Base-by-base conservation (phyloP, 2,888 invertebrate species). In the Drosophila nigritarsus region DNA sequence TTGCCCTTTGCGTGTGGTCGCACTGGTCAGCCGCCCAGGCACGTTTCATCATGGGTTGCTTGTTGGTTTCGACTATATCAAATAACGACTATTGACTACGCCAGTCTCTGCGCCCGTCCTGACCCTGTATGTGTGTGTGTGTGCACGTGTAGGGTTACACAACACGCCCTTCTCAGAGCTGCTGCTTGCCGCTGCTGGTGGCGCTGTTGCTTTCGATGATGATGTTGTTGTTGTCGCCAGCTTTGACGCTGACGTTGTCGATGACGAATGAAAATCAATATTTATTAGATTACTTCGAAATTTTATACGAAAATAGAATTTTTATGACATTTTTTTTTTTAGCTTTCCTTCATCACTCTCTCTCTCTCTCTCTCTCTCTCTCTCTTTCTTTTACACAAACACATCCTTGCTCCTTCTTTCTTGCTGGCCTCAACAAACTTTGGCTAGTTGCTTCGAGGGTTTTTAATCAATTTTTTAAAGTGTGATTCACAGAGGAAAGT, bases 191-290 rank as follows among this genome's bases (percentile, higher is more conserved):
- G 24, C 56, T 70, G 24, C 42, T 53, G 54, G 49, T 68, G 56
- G 38, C 53, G 55, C 27, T 64, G 75, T 32, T 65, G 70, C 53
- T 74, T 73, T 63, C 65, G 80, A 68, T 76, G 82, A 73, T 79
- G 79, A 56, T 81, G 81, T 58, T 73, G 81, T 73, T 82, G 83
- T 59, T 68, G 69, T 56, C 76, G 83, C 60, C 71, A 67, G 40
- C 73, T 72, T 72, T 68, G 74, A 63, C 78, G 75, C 70, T 65
- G 72, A 63, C 88, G 78, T 51, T 74, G 87, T 65, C 89, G 88
- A 86, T 91, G 91, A 90, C 90, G 91, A 89, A 86, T 90, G 91
- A 92, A 91, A 91, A 91, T 92, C 92, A 91, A 91, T 91, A 91
- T 91, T 91, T 91, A 92, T 92, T 91, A 90, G 88, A 91, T 91